These are phyloP conservation scores for Lathamus discolor DNA, from an alignment of 2,113 vertebrate genomes.

Conservation along the genomic window DNA sequence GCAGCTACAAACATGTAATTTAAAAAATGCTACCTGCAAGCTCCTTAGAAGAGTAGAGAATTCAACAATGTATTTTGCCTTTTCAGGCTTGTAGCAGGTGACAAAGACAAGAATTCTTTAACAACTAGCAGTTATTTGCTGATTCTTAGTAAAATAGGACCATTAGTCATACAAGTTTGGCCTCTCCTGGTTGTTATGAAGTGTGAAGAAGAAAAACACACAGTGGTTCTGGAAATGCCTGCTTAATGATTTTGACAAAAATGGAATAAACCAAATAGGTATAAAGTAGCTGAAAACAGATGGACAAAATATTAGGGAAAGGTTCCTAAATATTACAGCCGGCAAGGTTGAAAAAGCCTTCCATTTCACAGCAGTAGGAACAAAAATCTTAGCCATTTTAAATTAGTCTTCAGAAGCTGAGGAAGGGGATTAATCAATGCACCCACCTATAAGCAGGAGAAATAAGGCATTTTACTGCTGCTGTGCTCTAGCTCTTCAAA, in stretches of 20 bases:
- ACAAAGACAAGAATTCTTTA: neutral
- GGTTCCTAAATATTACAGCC: neutral
- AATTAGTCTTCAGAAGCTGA: neutral
- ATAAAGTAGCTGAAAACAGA: neutral
- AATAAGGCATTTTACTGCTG: neutral
- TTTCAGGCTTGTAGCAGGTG: neutral
- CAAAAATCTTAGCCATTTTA: neutral
- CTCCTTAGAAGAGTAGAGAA: neutral
- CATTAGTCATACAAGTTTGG: neutral
- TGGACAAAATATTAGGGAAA: neutral
- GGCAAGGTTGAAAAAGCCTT: neutral
- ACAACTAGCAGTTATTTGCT: neutral
- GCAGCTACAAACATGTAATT: neutral
- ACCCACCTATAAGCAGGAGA: neutral
- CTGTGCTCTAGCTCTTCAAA: neutral
- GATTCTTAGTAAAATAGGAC: neutral
- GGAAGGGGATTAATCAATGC: neutral
- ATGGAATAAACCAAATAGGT: neutral
- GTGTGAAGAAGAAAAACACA: neutral
- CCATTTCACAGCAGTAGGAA: neutral
- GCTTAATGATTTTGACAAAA: neutral
- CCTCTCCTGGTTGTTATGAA: neutral
- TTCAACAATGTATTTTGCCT: neutral
- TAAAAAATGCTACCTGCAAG: neutral
- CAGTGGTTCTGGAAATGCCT: neutral